Evolutionary conservation across 1,140 invertebrate genomes (phyloP), one percentile per base, ranked within the genome.

Genomic region (Geopemphigus sp.): DNA sequence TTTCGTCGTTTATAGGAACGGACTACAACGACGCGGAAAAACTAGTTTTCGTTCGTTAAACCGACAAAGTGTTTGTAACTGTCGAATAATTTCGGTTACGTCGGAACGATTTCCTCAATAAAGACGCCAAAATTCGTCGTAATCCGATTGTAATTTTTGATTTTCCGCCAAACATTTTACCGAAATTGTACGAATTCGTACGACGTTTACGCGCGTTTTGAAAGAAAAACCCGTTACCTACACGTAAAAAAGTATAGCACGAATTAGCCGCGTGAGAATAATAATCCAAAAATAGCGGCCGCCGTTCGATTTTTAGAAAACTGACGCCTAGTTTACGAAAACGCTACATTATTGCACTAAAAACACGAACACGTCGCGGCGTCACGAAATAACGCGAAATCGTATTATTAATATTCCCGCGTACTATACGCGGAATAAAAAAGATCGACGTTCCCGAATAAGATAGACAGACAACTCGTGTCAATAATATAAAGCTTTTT

Each of bases 401-500:
- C 14, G n/a, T 66, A 66, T 66, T 66, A 22, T 45, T 66, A 45
- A n/a, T n/a, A n/a, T n/a, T 22, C 47, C 61, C 26, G 11, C 14
- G 15, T 6, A 39, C 8, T 39, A 6, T 19, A 32, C 15, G 6
- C 22, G 8, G 32, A 4, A 39, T 26, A 68, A 68, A n/a, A 68
- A 26, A 50, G 14, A 68, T 50, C 45, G 24, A 68, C 22, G 24
- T 68, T 26, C 45, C 12, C n/a, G 24, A 68, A 68, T 39, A 47
- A 68, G 22, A 68, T 50, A 50, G 66, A 68, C 39, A 68, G 39
- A 50, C 45, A 68, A 50, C 45, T 68, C 14, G 22, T 50, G 66
- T 68, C 66, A 68, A 68, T 68, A 68, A 50, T 68, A 50, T 68
- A 68, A 68, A 26, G 45, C 45, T 17, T 68, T 68, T 68, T 50